Evolutionary conservation across 2,888 invertebrate species (phyloP), one percentile per base, ranked within the genome.

Genomic region (Pseudeuparius sepicola): DNA sequence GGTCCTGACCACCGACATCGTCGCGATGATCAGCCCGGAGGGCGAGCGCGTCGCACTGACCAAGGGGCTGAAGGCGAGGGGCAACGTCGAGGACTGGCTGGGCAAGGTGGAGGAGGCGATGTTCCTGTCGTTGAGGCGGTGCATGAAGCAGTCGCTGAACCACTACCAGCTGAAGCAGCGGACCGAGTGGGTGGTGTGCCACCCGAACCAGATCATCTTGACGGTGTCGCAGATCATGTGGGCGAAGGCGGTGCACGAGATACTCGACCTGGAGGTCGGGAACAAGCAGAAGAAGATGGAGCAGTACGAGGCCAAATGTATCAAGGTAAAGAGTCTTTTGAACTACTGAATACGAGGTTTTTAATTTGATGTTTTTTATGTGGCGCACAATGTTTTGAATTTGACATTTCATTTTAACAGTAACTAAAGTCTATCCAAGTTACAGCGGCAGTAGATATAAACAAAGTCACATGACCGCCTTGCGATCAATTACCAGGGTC

Each of bases 41-140:
- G 80, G 79, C 11, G 92, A 92, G 56, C 73, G 78, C 42, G 76
- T 92, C 3, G 68, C 70, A 26, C 68, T 92, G 6, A 41, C 54
- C 70, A 76, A 54, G 32, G 90, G 78, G 14, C 66, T 80, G 5
- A 89, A 87, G 62, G 87, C 86, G 0, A 70, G 89, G 34, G 90
- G 90, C 0, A 88, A 89, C 51, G 89, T 90, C 1, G 92, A 90
- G 61, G 86, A 89, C 52, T 92, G 90, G 90, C 63, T 92, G 5
- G 78, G 84, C 2, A 89, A 87, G 63, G 90, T 92, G 2, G 92
- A 92, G 55, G 83, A 87, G 33, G 78, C 82, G 0, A 92, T 92
- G 90, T 85, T 89, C 48, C 62, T 73, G 0, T 79, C 86, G 1
- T 68, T 89, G 4, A 78, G 78, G 45, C 73, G 74, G 40, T 71